A percentile compares a stretch with the other conserved stretches of the same genome.
Conservation (phyloP, 23 tunicate genomes). For the Corella eumyota region DNA sequence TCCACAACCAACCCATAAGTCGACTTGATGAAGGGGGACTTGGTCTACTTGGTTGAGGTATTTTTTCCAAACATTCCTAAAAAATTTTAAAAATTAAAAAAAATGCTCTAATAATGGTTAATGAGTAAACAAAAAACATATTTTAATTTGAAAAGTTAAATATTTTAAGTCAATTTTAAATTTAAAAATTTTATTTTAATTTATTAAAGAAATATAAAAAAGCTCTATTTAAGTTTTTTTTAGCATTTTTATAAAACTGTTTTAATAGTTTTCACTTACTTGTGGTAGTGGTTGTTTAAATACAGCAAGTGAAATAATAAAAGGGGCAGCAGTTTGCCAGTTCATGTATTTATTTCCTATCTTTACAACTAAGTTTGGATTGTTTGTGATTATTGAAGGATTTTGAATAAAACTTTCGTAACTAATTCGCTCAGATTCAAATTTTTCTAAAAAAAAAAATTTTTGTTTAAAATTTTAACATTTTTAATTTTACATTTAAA, state of each 20-base stretch:
- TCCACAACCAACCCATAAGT: conserved; percentile 35
- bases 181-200: too few species aligned
- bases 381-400: conserved; percentile 29
- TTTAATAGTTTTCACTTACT: too few species aligned
- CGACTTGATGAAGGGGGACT: conserved; percentile 12
- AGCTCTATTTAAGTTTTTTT: not conserved
- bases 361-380: conserved; percentile 57
- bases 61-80: conserved; percentile 10
- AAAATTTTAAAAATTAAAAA: not conserved
- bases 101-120: not conserved
- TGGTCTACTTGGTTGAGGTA: conserved; percentile 9
- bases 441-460: conserved; percentile 34
- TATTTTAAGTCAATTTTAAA: not conserved
- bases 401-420: conserved; percentile 49
- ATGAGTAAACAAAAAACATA: not conserved
- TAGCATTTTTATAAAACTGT: too few species aligned
- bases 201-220: not conserved
- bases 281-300: conserved; percentile 43
- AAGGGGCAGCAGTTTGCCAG: conserved; percentile 78
- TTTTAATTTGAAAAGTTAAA: conserved; percentile 2
- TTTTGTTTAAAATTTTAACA: not conserved
- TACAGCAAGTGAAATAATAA: conserved; percentile 44
- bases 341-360: conserved; percentile 48
- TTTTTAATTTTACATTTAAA: too few species aligned
- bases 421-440: conserved; percentile 44